phyloP scores from a whole-genome alignment of 2,797 vertebrate genomes.

The Anabas testudineus region DNA sequence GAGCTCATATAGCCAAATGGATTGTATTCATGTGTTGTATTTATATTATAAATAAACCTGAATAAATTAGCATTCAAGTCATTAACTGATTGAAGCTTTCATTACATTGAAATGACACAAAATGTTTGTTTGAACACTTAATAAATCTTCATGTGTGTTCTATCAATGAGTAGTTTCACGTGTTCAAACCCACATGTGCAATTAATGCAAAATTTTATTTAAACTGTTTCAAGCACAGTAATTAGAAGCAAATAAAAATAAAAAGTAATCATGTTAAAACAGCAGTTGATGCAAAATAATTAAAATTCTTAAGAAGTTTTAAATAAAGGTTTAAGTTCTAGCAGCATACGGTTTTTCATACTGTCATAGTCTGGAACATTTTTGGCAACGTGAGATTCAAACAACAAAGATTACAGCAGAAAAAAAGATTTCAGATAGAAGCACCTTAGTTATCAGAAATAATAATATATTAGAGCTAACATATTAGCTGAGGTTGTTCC shows the following conservation, averaged over 20 bases:
- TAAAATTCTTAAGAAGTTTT: conserved; percentile 22
- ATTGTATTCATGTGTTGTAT: conserved; percentile 82
- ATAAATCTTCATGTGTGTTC: conserved; percentile 45
- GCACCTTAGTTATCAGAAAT: conserved; percentile 8
- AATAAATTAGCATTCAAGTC: conserved; percentile 73
- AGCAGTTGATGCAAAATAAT: conserved; percentile 21
- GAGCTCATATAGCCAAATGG: conserved; percentile 82
- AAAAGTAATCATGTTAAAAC: conserved; percentile 46
- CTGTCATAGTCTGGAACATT: conserved; percentile 53
- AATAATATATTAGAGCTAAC: not conserved
- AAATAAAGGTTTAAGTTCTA: conserved; percentile 12
- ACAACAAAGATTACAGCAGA: conserved; percentile 24
- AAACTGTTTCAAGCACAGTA: conserved; percentile 2
- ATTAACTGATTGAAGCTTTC: conserved; percentile 3
- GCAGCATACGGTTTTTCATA: not conserved
- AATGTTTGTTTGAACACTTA: conserved; percentile 41
- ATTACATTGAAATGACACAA: conserved; percentile 28
- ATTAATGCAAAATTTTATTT: conserved; percentile 62
- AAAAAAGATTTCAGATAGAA: not conserved
- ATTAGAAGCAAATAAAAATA: conserved; percentile 3
- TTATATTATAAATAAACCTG: conserved; percentile 81
- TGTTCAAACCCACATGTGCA: not conserved
- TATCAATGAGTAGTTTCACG: not conserved
- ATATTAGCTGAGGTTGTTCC: not conserved
- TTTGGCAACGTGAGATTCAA: conserved; percentile 45